Conservation (phyloP, 1,140 invertebrate species). For the Caenorhabditis remanei region DNA sequence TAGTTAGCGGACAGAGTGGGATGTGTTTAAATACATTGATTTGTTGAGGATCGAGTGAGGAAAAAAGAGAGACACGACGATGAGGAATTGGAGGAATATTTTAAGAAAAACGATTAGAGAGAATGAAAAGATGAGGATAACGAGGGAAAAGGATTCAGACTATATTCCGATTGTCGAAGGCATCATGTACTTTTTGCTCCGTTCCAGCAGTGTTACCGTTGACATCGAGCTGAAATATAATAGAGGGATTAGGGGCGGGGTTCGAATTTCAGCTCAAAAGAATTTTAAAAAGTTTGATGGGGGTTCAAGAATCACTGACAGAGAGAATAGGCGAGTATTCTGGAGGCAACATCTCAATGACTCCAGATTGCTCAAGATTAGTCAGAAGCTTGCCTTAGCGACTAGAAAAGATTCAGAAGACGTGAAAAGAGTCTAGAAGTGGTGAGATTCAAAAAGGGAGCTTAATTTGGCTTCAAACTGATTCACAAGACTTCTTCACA, state of each 20-base stretch:
- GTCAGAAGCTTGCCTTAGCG: too few relatives aligned
- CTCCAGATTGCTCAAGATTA: not conserved
- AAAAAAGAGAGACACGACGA: not conserved
- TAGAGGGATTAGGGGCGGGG: too few relatives aligned
- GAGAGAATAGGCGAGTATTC: too few relatives aligned
- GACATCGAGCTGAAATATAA: conserved; percentile 36
- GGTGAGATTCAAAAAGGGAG: too few relatives aligned
- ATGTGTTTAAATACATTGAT: not conserved
- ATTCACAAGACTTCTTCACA: too few relatives aligned
- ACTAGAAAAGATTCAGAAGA: too few relatives aligned
- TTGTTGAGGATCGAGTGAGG: not conserved
- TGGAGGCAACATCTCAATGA: not conserved
- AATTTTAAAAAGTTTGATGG: too few relatives aligned
- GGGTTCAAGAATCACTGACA: too few relatives aligned
- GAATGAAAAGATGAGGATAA: not conserved
- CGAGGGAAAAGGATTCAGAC: not conserved
- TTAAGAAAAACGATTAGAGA: too few relatives aligned
- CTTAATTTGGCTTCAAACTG: too few relatives aligned
- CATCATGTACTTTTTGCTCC: conserved; percentile 25
- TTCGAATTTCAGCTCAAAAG: too few relatives aligned
- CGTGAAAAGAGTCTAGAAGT: too few relatives aligned
- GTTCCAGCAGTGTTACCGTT: conserved; percentile 53
- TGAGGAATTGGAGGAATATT: not conserved
- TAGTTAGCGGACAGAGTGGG: conserved; percentile 32
- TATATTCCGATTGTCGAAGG: conserved; percentile 24